Evolutionary conservation across 2,113 vertebrate genomes (phyloP).

Genomic region (Paralichthys olivaceus): DNA sequence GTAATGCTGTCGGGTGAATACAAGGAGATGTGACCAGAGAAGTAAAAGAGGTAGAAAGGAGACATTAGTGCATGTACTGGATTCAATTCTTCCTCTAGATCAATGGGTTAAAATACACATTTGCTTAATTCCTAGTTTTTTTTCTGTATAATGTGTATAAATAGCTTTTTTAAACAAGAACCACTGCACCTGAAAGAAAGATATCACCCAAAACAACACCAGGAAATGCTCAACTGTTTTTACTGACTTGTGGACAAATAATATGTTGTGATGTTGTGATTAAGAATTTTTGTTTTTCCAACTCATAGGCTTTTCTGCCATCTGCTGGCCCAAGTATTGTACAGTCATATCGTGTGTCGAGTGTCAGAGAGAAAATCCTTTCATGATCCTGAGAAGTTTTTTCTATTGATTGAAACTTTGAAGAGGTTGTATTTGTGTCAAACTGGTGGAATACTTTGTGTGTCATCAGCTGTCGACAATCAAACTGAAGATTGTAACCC

Average conservation of each 20-base stretch:
- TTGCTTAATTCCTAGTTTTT: not conserved
- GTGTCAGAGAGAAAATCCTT: not conserved
- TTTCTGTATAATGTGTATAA: not conserved
- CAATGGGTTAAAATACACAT: not conserved
- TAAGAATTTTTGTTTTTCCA: not conserved
- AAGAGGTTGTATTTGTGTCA: not conserved
- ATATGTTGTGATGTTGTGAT: not conserved
- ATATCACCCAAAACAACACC: not conserved
- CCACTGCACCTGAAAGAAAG: not conserved
- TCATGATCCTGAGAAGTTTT: not conserved
- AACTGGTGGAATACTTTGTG: not conserved
- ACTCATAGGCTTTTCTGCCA: conserved; percentile 54
- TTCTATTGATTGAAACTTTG: not conserved
- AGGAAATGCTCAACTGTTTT: not conserved
- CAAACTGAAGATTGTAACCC: not conserved
- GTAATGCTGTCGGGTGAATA: conserved; percentile 26
- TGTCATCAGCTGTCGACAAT: not conserved
- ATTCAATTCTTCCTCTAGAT: not conserved
- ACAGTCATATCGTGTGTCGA: not conserved
- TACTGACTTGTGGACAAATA: not conserved
- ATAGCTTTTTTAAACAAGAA: not conserved
- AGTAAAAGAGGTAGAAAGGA: not conserved
- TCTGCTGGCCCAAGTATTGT: conserved; percentile 53
- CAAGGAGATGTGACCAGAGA: conserved; percentile 28
- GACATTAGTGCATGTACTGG: not conserved